Conservation (phyloP, 2,797 vertebrate genomes). For the Acipenser ruthenus region DNA sequence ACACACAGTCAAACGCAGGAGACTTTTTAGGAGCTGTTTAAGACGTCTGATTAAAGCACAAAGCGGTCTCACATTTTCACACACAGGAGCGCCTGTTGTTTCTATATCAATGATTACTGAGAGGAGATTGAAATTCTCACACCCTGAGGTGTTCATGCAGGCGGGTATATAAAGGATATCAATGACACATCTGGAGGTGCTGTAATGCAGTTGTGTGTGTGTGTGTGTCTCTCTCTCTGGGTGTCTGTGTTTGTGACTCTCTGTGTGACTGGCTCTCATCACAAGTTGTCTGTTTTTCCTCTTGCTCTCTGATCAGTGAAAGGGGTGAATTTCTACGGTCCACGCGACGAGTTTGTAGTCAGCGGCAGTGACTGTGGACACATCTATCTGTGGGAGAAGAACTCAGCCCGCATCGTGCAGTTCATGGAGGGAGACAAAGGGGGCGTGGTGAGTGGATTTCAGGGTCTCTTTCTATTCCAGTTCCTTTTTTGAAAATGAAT, state of each 20-base stretch:
- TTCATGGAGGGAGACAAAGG: constrained; percentile 93
- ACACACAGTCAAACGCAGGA: no score
- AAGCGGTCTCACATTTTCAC: neutral
- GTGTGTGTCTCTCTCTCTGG: neutral
- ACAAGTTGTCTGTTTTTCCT: neutral
- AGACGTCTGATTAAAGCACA: no score
- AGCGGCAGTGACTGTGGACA: constrained; percentile 94
- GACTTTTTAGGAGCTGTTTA: no score
- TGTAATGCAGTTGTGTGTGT: no score
- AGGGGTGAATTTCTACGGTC: constrained; percentile 94
- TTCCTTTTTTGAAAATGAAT: no score
- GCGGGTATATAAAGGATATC: no score
- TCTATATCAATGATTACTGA: no score
- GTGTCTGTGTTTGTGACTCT: no score
- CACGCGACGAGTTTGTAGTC: constrained; percentile 90
- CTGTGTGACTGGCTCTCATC: neutral
- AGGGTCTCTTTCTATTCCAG: neutral
- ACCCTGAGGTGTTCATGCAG: no score
- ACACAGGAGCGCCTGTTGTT: no score
- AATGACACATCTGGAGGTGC: no score
- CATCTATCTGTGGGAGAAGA: constrained; percentile 95
- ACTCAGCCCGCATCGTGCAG: constrained; percentile 87
- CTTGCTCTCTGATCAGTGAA: constrained; percentile 65
- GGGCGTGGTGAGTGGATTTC: constrained; percentile 77
- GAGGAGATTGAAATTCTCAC: no score